These are phyloP conservation scores for Hydrozoanthus tunicans DNA, from an alignment of 64 coral and sea anemone genomes.

Conservation along the genomic window DNA sequence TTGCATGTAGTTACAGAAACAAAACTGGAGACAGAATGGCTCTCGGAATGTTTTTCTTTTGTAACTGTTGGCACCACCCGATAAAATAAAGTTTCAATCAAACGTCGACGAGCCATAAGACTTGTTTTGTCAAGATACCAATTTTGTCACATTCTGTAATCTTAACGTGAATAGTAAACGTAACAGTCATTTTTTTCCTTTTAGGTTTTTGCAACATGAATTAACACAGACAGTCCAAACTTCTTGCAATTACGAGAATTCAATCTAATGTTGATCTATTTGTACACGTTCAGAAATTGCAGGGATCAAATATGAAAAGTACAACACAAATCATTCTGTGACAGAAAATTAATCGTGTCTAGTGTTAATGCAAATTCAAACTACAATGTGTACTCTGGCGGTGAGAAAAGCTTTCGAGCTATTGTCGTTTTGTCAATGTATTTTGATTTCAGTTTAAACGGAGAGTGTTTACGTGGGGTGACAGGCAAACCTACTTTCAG, in stretches of 20 bases:
- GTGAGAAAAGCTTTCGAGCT: slow-evolving; percentile 8
- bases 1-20: slow-evolving; percentile 18
- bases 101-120: background rate
- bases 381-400: slow-evolving; percentile 5
- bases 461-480: background rate
- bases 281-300: background rate
- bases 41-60: background rate
- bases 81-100: slow-evolving; percentile 11
- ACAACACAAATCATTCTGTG: background rate
- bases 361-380: slow-evolving; percentile 51
- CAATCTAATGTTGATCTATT: slow-evolving; percentile 7
- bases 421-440: slow-evolving; percentile 15
- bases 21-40: slow-evolving; percentile 7
- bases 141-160: background rate
- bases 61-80: background rate
- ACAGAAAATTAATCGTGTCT: slow-evolving; percentile 53
- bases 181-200: slow-evolving; percentile 12
- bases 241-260: background rate
- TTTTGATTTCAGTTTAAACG: background rate
- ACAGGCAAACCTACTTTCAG: background rate
- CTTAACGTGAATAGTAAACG: background rate
- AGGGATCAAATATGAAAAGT: slow-evolving; percentile 12
- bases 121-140: background rate
- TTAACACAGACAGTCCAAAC: background rate
- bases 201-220: background rate